Percentiles rank a stretch among this genome's conserved stretches.
These are phyloP conservation scores for Alsophila aescularia DNA, from an alignment of 2,888 invertebrate species.

Conservation along the genomic window DNA sequence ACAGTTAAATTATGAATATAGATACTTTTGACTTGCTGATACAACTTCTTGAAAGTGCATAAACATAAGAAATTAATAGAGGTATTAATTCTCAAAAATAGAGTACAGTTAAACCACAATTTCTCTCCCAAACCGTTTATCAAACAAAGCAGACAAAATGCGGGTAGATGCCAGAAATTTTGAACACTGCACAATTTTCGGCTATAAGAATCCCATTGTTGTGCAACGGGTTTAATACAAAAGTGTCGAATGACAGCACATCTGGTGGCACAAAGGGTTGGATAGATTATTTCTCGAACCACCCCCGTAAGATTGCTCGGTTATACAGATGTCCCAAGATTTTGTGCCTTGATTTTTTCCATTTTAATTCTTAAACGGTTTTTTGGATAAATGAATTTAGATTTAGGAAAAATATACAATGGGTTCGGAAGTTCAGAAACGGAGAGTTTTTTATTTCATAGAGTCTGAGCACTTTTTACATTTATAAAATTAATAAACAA, in stretches of 20 bases:
- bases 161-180: conserved; percentile 69
- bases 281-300: conserved; percentile 83
- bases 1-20: background rate
- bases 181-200: conserved; percentile 81
- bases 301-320: conserved; percentile 81
- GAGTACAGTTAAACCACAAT: conserved; percentile 11
- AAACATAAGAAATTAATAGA: background rate
- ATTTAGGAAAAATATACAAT: conserved; percentile 13
- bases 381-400: conserved; percentile 44
- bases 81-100: conserved; percentile 4
- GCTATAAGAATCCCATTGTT: conserved; percentile 82
- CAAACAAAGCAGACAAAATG: conserved; percentile 73
- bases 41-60: background rate
- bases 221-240: conserved; percentile 84
- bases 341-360: conserved; percentile 42
- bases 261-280: conserved; percentile 83
- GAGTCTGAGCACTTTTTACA: too few species aligned
- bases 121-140: conserved; percentile 37
- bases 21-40: background rate
- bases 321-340: conserved; percentile 77
- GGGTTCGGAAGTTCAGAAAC: background rate
- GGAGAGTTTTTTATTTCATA: too few species aligned
- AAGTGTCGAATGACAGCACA: conserved; percentile 85
- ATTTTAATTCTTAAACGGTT: conserved; percentile 52
- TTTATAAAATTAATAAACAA: too few species aligned